Base-by-base conservation (phyloP, 2,888 invertebrate species). In the Copidosoma aretas region DNA sequence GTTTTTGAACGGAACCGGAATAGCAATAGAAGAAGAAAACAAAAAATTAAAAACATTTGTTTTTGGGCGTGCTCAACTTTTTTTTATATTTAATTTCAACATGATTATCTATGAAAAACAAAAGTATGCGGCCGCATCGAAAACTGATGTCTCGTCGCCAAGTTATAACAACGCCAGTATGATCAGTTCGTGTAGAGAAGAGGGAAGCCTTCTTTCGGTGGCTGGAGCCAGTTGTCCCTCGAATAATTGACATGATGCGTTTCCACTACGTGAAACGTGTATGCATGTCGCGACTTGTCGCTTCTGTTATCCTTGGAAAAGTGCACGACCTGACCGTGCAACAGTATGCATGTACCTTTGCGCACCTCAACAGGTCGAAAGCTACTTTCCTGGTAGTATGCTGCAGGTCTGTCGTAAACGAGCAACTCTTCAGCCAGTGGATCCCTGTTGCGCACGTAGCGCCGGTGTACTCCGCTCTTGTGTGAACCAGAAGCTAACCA, bases 201-300 rank as follows among this genome's bases (percentile, higher is more conserved):
- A 4, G 89, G 85, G 82, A 95, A 95, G 0, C 91, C 90, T 71
- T 89, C 88, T 56, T 87, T 82, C 0, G 91, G 89, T 64, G 91
- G 90, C 81, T 94, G 94, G 1, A 95, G 85, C 97, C 97, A 98
- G 81, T 97, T 98, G 10, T 92, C 88, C 53, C 88, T 83, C 0
- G 93, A 90, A 84, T 93, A 98, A 65, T 87, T 85, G 41, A 92
- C 91, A 68, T 90, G 85, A 21, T 90, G 85, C 72, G 88, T 89
- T 82, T 99, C 98, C 67, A 94, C 88, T 0, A 97, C 89, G 82
- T 99, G 98, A 85, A 98, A 97, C 10, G 97, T 97, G 85, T 98
- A 99, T 1, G 94, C 95, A 78, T 95, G 94, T 43, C 98, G 89
- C n/a, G 95, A 91, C 73, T 89, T 88, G 1, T 87, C 81, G 0